Evolutionary conservation across 2,888 invertebrate genomes (phyloP).

Genomic region (Idaea aversata): DNA sequence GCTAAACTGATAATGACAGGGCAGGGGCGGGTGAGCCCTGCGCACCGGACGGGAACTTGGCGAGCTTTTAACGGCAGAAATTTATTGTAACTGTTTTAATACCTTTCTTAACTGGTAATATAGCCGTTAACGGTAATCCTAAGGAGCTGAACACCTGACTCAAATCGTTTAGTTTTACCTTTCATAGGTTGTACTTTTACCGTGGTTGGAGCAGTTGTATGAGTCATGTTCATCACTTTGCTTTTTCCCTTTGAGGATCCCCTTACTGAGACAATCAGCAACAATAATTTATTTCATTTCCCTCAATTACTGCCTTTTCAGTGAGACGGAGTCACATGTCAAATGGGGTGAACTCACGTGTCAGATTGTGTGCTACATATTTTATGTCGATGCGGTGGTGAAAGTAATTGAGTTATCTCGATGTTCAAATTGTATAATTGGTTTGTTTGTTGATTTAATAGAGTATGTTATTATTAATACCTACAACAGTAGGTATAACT

Average conservation of each 20-base stretch:
- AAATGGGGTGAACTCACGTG: slow-evolving; percentile 54
- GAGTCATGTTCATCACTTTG: slow-evolving; percentile 19
- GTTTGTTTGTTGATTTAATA: slow-evolving; percentile 16
- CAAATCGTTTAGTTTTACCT: slow-evolving; percentile 30
- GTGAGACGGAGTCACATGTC: slow-evolving; percentile 54
- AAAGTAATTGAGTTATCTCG: slow-evolving; percentile 26
- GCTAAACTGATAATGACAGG: slow-evolving; percentile 76
- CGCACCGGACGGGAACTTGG: slow-evolving; percentile 45
- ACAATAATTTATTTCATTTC: slow-evolving; percentile 72
- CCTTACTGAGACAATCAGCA: slow-evolving; percentile 48
- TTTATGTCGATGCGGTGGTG: slow-evolving; percentile 36
- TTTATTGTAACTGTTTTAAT: slow-evolving; percentile 70
- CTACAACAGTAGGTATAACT: background rate
- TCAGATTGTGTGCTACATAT: slow-evolving; percentile 47
- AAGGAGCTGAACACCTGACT: slow-evolving; percentile 62
- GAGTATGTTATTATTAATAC: background rate
- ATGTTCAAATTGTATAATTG: slow-evolving; percentile 17
- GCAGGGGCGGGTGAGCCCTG: slow-evolving; percentile 45
- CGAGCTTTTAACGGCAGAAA: slow-evolving; percentile 63
- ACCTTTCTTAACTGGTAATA: slow-evolving; percentile 63
- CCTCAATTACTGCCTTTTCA: slow-evolving; percentile 70
- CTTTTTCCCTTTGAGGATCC: slow-evolving; percentile 28
- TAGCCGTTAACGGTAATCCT: slow-evolving; percentile 60
- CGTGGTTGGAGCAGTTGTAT: background rate
- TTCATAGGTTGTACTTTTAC: slow-evolving; percentile 22